Base-by-base conservation (phyloP, 2,797 vertebrate species). In the Chelidonichthys spinosus region DNA sequence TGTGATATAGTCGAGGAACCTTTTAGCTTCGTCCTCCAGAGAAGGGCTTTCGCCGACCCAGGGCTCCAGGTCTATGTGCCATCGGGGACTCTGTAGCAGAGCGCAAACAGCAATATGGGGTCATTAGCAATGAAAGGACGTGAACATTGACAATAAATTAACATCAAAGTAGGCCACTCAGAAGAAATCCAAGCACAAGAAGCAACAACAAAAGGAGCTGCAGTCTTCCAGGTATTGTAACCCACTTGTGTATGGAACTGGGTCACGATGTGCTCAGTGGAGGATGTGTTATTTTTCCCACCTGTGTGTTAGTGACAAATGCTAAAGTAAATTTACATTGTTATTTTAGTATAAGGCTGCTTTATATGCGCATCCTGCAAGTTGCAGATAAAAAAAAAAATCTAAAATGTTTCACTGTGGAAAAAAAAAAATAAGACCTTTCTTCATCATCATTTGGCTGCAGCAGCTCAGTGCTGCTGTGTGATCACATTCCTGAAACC, bases 1-100 rank as follows among this genome's bases (percentile, higher is more conserved):
- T 66, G 95, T 96, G 89, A 99, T 98, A 72, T 98, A 98, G 63
- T 82, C 88, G 79, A 99, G 94, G 89, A 99, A 98, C 75, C 98
- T 94, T 72, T 78, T 83, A 15, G 97, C 97, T 87, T 99, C 98
- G 0, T 96, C 96, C 80, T 94, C 92, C 87, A 99, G 92, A 42
- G 95, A 95, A 52, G 79, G 96, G 36, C 85, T 94, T 43, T 94
- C 86, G 65, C 93, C 91, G 73, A 96, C 97, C 97, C 97, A 98
- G 0, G 97, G 96, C 15, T 98, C 95, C 46, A 98, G 90, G 17
- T 95, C 91, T 74, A 99, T 96, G 52, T 93, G 97, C 98, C 97
- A 98, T 52, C 96, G 95, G 44, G 91, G 79, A 78, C 88, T 59
- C 98, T 99, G 85, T 3, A 85, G 89, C 7, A 37, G 9, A 76